Base-by-base conservation (phyloP, 2,797 vertebrate genomes). In the Mormyrus proboscirostris region DNA sequence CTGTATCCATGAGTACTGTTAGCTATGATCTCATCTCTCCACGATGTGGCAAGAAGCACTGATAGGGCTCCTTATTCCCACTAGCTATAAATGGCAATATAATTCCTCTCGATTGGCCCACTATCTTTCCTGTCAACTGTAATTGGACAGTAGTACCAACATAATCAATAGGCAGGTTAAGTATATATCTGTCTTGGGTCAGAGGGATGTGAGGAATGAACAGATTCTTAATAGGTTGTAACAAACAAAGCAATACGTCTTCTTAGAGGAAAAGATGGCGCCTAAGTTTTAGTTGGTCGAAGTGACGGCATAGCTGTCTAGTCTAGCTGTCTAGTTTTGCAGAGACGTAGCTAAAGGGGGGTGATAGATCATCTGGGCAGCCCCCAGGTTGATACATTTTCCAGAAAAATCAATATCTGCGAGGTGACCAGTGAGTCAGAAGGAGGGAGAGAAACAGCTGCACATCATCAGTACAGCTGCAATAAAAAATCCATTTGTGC, bases 401-500 rank as follows among this genome's bases (percentile, higher is more conserved):
- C 44, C 49, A 12, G 82, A 22, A 51, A 49, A 29, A 14, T 50
- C 44, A 51, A 25, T 29, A 50, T 51, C 10, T 10, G 49, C 3
- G 1, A 14, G n/a, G n/a, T 51, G 82, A 51, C 41, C 41, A 47
- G 82, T 85, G 47, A 85, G 44, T 51, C 49, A 85, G n/a, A 51
- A 14, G 47, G 22, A 51, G 19, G 82, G 49, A 29, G n/a, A 85
- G 82, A 85, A 85, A 51, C 82, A 85, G 82, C 44, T 82, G 76
- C 76, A 82, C 7, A 10, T 85, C 82, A 85, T 85, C 22, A 51
- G 44, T n/a, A 2, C n/a, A 22, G 25, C 82, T 44, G 47, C 47
- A 85, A 51, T 85, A 85, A 85, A 85, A 85, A 85, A 51, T 49
- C 22, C 44, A 85, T 85, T 85, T 85, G 82, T 12, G 22, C 44